Conservation (phyloP, 2,888 invertebrate genomes). For the Listrodromus nycthemerus region DNA sequence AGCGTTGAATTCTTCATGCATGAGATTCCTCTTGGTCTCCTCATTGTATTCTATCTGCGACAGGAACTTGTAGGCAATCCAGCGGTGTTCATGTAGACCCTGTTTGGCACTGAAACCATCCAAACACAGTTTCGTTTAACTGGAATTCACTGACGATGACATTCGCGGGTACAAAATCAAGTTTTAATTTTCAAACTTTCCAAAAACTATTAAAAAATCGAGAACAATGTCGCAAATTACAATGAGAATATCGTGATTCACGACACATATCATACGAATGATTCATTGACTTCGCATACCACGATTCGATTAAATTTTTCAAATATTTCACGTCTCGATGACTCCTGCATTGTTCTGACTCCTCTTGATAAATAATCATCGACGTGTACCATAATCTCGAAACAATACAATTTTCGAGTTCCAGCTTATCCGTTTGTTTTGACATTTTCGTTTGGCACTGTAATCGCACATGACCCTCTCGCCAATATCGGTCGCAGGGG, state of each 20-base stretch:
- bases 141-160: background rate
- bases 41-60: constrained; percentile 65
- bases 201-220: background rate
- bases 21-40: constrained; percentile 42
- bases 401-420: constrained; percentile 76
- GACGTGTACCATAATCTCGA: constrained; percentile 81
- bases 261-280: background rate
- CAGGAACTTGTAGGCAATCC: constrained; percentile 75
- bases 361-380: constrained; percentile 69
- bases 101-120: constrained; percentile 57
- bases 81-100: constrained; percentile 66
- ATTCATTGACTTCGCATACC: constrained; percentile 39
- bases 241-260: background rate
- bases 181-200: constrained; percentile 24
- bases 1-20: constrained; percentile 70
- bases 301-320: constrained; percentile 45
- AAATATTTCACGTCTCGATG: constrained; percentile 49
- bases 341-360: constrained; percentile 59
- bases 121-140: background rate
- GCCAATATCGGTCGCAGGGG: constrained; percentile 13
- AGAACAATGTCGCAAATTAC: background rate
- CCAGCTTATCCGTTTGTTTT: constrained; percentile 66
- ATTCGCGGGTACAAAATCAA: background rate
- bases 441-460: constrained; percentile 72
- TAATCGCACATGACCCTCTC: constrained; percentile 57